Evolutionary conservation across 2,888 invertebrate genomes (phyloP), one percentile per base, ranked within the genome.

Genomic region (Hoplodrina blanda): DNA sequence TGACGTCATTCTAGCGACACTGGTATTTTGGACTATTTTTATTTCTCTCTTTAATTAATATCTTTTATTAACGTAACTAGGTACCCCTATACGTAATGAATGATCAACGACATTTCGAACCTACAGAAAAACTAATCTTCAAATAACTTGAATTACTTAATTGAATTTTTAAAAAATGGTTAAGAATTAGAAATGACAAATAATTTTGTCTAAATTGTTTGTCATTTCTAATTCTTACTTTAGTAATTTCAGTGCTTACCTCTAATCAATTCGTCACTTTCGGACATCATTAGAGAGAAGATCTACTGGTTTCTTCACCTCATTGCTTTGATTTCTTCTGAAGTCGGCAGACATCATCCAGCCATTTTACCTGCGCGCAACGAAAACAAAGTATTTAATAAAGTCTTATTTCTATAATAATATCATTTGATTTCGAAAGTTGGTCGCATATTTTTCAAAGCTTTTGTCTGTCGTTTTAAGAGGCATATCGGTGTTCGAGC

Each of bases 351-450:
- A 46, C 30, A 55, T 49, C 46, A 49, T 54, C 46, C 30, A 49
- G 54, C 20, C 30, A 55, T 37, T 56, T 56, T 77, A 81, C 78
- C 82, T 82, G 82, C 17, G 54, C 8, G 65, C 77, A 74, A 74
- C 50, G 54, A 80, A 73, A 81, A 57, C n/a, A 54, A 52, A 46
- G 7, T 10, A 11, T 30, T 50, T 5, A 11, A 4, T 46, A 46
- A 46, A 5, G 11, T 41, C 11, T 13, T 13, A 41, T 41, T 11
- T 13, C 11, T 41, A 41, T n/a, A n/a, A n/a, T n/a, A n/a, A n/a
- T 41, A 1, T 13, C 41, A 4, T 13, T 41, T 4, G 17, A 44
- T 33, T 30, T 17, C 10, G 20, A 44, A 33, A 56, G 5, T 30
- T 44, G 17, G 49, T 33, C 15, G 1, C 7, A 57, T 37, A 25